These are phyloP conservation scores for Teleopsis dalmanni DNA, from an alignment of 1,140 invertebrate genomes.

Conservation along the genomic window DNA sequence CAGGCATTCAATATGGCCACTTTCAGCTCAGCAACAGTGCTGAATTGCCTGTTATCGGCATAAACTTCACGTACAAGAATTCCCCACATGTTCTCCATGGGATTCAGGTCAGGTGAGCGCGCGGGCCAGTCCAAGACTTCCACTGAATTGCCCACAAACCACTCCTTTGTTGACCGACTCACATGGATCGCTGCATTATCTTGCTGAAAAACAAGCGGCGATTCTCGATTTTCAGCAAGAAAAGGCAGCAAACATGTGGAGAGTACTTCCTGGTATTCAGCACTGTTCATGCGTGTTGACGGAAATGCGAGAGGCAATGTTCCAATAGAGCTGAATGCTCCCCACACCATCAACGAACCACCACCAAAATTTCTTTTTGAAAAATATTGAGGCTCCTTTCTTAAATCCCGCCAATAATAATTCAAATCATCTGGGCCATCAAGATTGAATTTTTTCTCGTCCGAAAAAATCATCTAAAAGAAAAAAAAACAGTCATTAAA, in stretches of 20 bases:
- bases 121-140: conserved; percentile 10
- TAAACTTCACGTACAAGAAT: conserved; percentile 9
- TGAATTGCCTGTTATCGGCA: conserved; percentile 5
- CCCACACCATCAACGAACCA: conserved; percentile 12
- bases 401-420: conserved; percentile 18
- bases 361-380: conserved; percentile 1
- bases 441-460: conserved; percentile 17
- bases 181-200: conserved; percentile 13
- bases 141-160: background rate
- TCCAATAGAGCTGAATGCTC: conserved; percentile 4
- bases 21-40: conserved; percentile 10
- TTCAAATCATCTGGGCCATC: conserved; percentile 17
- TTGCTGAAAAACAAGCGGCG: too few relatives aligned
- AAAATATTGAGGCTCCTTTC: conserved; percentile 3
- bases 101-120: conserved; percentile 14
- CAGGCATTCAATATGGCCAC: conserved; percentile 4
- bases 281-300: background rate
- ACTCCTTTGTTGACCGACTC: background rate
- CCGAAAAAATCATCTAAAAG: too few relatives aligned
- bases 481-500: too few relatives aligned
- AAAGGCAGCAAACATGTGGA: too few relatives aligned
- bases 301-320: conserved; percentile 6
- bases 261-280: too few relatives aligned
- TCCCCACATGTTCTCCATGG: conserved; percentile 17
- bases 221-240: too few relatives aligned